These are phyloP conservation scores for Glaucidium brasilianum DNA, from an alignment of 2,113 vertebrate species.

Conservation along the genomic window DNA sequence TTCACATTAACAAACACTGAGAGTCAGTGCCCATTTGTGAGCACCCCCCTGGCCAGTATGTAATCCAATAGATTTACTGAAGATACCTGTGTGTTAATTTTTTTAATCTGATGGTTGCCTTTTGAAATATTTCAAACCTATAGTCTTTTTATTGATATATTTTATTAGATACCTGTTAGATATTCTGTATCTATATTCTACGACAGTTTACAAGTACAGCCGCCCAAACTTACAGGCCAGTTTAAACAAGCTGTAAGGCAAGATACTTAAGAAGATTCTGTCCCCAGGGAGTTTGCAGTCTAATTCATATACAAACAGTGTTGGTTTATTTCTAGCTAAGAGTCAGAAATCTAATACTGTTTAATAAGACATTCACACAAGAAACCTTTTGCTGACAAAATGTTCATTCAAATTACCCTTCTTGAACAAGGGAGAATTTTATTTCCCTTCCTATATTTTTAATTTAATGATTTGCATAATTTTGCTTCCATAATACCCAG, in stretches of 20 bases:
- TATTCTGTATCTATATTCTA: neutral
- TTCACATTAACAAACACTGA: neutral
- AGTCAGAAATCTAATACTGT: neutral
- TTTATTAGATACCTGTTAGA: neutral
- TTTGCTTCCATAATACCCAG: neutral
- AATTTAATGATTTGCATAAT: neutral
- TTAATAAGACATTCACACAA: neutral
- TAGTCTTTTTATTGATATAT: neutral
- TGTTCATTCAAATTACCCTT: neutral
- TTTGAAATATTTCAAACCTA: neutral
- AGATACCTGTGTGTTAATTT: neutral
- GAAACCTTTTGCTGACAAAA: neutral
- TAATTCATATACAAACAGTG: neutral
- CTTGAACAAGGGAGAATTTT: neutral
- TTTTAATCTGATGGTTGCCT: neutral
- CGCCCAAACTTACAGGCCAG: neutral
- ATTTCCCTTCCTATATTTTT: conserved; percentile 1
- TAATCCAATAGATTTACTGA: neutral
- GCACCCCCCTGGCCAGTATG: neutral
- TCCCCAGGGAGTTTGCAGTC: neutral
- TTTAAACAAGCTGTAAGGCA: neutral
- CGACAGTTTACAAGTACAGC: neutral
- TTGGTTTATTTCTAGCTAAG: neutral
- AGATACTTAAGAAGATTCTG: neutral
- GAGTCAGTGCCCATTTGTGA: neutral